Conservation (phyloP, 2,888 invertebrate species). For the Cryptocephalus moraei region DNA sequence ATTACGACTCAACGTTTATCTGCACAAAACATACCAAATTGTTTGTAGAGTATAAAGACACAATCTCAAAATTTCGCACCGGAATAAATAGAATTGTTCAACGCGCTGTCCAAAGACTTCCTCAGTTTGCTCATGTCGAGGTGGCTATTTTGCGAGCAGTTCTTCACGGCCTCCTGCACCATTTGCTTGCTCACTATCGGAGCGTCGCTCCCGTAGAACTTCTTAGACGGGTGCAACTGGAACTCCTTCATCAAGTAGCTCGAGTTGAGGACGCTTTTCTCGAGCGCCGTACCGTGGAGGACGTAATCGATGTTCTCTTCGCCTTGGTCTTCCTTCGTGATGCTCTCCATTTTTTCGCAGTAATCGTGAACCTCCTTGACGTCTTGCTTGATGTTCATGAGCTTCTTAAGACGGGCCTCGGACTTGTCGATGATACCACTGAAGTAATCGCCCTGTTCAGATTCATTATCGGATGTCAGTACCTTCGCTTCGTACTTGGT, state of each 20-base stretch:
- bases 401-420: slow-evolving; percentile 10
- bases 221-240: slow-evolving; percentile 9
- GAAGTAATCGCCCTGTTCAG: no score
- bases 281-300: slow-evolving; percentile 1
- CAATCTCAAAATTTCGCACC: background rate
- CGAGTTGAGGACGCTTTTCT: slow-evolving; percentile 20
- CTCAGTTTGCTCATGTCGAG: slow-evolving; percentile 4
- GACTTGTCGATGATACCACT: slow-evolving; percentile 8
- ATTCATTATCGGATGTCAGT: no score
- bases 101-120: slow-evolving; percentile 17
- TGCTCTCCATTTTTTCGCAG: slow-evolving; percentile 12
- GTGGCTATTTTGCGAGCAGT: slow-evolving; percentile 10
- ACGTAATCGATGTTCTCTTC: slow-evolving; percentile 6
- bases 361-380: slow-evolving; percentile 16
- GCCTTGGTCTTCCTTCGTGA: slow-evolving; percentile 4
- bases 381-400: slow-evolving; percentile 8
- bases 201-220: slow-evolving; percentile 1
- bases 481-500: no score
- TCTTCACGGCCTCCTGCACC: background rate
- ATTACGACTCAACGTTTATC: no score
- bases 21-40: no score
- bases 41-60: no score
- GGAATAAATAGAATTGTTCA: slow-evolving; percentile 22
- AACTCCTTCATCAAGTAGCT: slow-evolving; percentile 26
- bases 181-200: background rate